These are phyloP conservation scores for Limnephilus rhombicus DNA, from an alignment of 2,888 invertebrate genomes.

Conservation along the genomic window DNA sequence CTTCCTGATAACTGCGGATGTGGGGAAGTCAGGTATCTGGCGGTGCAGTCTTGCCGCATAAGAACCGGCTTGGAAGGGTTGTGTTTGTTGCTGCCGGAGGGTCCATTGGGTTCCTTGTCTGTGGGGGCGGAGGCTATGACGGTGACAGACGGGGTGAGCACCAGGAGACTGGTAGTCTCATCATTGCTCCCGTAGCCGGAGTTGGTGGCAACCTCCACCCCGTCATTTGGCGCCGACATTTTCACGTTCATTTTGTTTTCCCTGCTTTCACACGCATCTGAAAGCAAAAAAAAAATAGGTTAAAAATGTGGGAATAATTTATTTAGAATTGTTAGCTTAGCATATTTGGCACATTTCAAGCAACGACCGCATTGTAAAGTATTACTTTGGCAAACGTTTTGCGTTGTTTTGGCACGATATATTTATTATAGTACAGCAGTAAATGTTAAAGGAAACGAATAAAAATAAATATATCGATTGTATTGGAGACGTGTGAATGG, in stretches of 20 bases:
- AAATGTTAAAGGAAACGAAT: too few species aligned
- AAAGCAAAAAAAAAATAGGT: slow-evolving; percentile 35
- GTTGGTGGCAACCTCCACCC: slow-evolving; percentile 79
- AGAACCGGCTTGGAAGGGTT: slow-evolving; percentile 86
- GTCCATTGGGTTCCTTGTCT: slow-evolving; percentile 68
- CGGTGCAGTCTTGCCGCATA: slow-evolving; percentile 92
- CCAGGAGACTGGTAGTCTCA: slow-evolving; percentile 89
- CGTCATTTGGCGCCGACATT: slow-evolving; percentile 75
- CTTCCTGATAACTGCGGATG: slow-evolving; percentile 84
- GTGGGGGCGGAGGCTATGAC: slow-evolving; percentile 71
- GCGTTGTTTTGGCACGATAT: too few species aligned
- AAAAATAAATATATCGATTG: too few species aligned
- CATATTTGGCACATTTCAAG: too few species aligned
- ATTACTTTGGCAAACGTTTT: too few species aligned
- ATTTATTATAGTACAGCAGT: too few species aligned
- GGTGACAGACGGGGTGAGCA: slow-evolving; percentile 80
- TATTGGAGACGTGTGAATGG: too few species aligned
- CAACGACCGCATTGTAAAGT: too few species aligned
- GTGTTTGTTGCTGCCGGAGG: slow-evolving; percentile 74
- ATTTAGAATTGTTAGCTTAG: not conserved
- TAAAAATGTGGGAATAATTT: not conserved
- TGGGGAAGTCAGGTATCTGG: slow-evolving; percentile 83
- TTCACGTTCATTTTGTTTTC: slow-evolving; percentile 52
- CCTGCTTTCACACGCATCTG: slow-evolving; percentile 30
- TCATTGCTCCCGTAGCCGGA: slow-evolving; percentile 87